Evolutionary conservation across 2,113 vertebrate genomes (phyloP), one percentile per base, ranked within the genome.

Genomic region (Circaetus cinerascens): DNA sequence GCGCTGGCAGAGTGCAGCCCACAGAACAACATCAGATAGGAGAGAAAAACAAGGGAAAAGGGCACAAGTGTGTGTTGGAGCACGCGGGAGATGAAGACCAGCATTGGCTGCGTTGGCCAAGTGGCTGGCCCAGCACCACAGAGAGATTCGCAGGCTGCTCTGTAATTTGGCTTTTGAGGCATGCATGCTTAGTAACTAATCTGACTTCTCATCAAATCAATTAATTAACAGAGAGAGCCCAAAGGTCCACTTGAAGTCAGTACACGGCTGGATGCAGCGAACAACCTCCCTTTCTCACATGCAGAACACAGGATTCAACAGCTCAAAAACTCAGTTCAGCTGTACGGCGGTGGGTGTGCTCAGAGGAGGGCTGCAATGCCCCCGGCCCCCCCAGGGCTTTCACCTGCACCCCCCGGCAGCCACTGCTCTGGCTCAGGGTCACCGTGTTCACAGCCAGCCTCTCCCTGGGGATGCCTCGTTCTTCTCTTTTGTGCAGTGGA

Each of bases 61-160:
- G 41, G 40, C 9, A 22, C 0, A 1, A 45, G 41, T 0, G 2
- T 13, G 29, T 9, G 21, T 2, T 4, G 83, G 34, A 75, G 22
- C 72, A 25, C 0, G 7, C 2, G 15, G 50, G 48, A 63, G 57
- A 55, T 19, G 23, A 23, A 55, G 74, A 30, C 12, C 30, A 43
- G 77, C 27, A 2, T 45, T 15, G 19, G 14, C 6, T 17, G 15
- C 3, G 34, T 1, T 38, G 55, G 55, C 46, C 6, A 21, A 25
- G 68, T 2, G 43, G 32, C 36, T 45, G 79, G 71, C n/a, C 69
- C 50, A 11, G 51, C 74, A 55, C 71, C 60, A 30, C 81, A 66
- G 41, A 21, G 7, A 11, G 23, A 29, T 25, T 22, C 22, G 1
- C n/a, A 20, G 38, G 12, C 60, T 78, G 60, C 74, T 50, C 69